Evolutionary conservation across 2,797 vertebrate species (phyloP), one percentile per base, ranked within the genome.

Genomic region (Liparis tanakae): DNA sequence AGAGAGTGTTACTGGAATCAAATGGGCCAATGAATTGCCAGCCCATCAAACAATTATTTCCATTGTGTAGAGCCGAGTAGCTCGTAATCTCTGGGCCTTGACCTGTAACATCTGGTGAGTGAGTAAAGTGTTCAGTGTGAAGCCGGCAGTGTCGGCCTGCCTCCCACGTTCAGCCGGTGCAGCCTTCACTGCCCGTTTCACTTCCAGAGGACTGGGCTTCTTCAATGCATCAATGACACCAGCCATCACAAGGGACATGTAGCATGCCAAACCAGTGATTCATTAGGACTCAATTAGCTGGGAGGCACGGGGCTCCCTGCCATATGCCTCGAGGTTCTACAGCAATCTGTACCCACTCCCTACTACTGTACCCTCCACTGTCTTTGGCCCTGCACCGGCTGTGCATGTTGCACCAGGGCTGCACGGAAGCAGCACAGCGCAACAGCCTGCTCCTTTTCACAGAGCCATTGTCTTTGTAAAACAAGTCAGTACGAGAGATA

Each of bases 281-380:
- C 91, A 93, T 94, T 94, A 92, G 92, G 89, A 91, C 87, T 90
- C 89, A 87, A 89, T 93, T 92, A 91, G 89, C 92, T 85, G 79
- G 85, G 82, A 92, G 91, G 87, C 88, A 79, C 82, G 87, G 81
- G 89, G 84, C 74, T 70, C 74, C 83, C 78, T 80, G 91, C 92
- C 92, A 91, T 93, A 88, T 92, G 93, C 87, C 92, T 88, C 20
- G 33, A 83, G 88, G 82, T 82, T 87, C 78, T 67, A 73, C 76
- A 12, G 72, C 88, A 88, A 88, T 92, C 90, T 89, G 90, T 81
- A 87, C 82, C 80, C 76, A 64, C 82, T 81, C 76, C 78, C 63
- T 46, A 59, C 68, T 62, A 87, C 83, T 88, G 80, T 83, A 87
- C 71, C 61, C 74, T 76, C 84, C 74, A 87, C 83, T 55, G 81